A percentile compares a stretch with the other conserved stretches of the same genome.
Evolutionary conservation across 2,113 vertebrate species (phyloP).

Genomic region (Xyrauchen texanus): DNA sequence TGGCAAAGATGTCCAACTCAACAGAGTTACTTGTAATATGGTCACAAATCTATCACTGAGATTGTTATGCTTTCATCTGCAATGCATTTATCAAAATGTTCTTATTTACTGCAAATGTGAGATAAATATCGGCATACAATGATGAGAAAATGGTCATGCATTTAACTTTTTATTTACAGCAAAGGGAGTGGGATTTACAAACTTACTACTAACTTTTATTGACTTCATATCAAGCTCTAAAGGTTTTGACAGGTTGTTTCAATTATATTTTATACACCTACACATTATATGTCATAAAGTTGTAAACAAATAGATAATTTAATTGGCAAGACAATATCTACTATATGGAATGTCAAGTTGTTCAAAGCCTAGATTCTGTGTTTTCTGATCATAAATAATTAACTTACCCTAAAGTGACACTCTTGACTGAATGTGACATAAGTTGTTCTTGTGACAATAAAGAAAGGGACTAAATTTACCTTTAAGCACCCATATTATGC

Average conservation of each 20-base stretch:
- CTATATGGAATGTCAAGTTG: not conserved
- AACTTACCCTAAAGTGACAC: too few relatives aligned
- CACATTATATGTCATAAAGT: not conserved
- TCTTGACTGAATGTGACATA: too few relatives aligned
- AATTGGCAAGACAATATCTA: not conserved
- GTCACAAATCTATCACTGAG: conserved; percentile 41
- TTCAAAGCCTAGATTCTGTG: too few relatives aligned
- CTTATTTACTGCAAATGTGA: conserved; percentile 26
- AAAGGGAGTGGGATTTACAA: conserved; percentile 27
- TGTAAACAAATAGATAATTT: not conserved
- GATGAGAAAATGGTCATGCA: not conserved
- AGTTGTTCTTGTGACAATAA: too few relatives aligned
- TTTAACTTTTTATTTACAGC: conserved; percentile 32
- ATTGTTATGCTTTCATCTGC: conserved; percentile 41
- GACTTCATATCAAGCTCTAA: conserved; percentile 10
- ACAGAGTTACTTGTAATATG: conserved; percentile 4
- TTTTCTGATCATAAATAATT: too few relatives aligned
- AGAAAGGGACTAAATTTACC: too few relatives aligned
- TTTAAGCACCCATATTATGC: too few relatives aligned
- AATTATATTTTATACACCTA: not conserved
- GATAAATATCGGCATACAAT: conserved; percentile 18
- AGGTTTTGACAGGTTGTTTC: conserved; percentile 7
- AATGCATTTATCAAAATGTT: conserved; percentile 16
- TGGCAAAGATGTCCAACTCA: conserved; percentile 12
- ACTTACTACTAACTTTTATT: conserved; percentile 8